Conservation (phyloP, 2,888 invertebrate genomes). For the Tanypteryx hageni region DNA sequence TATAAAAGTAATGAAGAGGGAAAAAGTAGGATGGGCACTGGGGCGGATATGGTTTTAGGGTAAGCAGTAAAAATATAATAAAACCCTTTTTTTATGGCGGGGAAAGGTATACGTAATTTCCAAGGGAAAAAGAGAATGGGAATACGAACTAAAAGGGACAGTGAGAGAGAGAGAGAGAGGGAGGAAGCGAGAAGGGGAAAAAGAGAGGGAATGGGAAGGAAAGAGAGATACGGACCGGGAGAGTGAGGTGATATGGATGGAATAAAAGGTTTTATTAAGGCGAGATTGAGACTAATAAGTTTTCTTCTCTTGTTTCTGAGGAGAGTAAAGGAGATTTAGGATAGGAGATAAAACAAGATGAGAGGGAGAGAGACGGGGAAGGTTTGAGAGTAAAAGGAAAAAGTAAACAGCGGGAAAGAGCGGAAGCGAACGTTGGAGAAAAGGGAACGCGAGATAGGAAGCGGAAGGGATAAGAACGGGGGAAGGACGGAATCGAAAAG, state of each 20-base stretch:
- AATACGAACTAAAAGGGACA: background rate
- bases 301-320: too few relatives aligned
- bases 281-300: too few relatives aligned
- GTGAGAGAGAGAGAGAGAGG: background rate
- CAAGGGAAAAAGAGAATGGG: background rate
- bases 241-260: too few relatives aligned
- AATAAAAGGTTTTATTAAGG: too few relatives aligned
- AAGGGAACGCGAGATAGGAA: background rate
- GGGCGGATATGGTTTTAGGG: background rate
- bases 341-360: too few relatives aligned
- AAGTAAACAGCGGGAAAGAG: background rate
- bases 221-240: background rate
- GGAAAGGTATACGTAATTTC: slow-evolving; percentile 5
- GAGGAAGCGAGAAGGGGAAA: background rate
- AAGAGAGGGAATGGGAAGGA: background rate
- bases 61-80: background rate
- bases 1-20: background rate
- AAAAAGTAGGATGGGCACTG: background rate
- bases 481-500: background rate
- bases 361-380: background rate
- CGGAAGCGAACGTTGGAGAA: background rate
- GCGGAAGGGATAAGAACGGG: background rate
- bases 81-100: background rate
- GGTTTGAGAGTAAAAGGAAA: background rate
- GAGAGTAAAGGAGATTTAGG: too few relatives aligned